Base-by-base conservation (phyloP, 30 jellyfish, hydroid and myxozoan genomes). In the Calvadosia cruxmelitensis region DNA sequence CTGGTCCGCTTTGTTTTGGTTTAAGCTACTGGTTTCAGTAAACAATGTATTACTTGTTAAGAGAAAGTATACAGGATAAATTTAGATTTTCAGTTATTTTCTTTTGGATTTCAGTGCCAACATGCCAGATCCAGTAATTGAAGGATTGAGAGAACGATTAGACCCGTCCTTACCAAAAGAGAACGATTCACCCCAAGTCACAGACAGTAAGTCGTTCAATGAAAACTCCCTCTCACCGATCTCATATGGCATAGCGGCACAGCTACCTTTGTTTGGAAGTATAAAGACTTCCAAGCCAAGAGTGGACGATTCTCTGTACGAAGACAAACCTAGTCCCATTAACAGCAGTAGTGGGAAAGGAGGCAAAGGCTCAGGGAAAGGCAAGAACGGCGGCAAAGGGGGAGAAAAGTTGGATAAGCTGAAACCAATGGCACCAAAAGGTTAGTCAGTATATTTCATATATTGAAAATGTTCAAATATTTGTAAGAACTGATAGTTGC, bases 41-140 rank as follows among this genome's bases (percentile, higher is more conserved):
- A n/a, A n/a, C n/a, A n/a, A n/a, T n/a, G n/a, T n/a, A n/a, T n/a
- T n/a, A n/a, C n/a, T n/a, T n/a, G n/a, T n/a, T n/a, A n/a, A n/a
- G n/a, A n/a, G n/a, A n/a, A n/a, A n/a, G n/a, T n/a, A n/a, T n/a
- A n/a, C n/a, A n/a, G n/a, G n/a, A n/a, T n/a, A n/a, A n/a, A n/a
- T n/a, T n/a, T n/a, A n/a, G n/a, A n/a, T n/a, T n/a, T n/a, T n/a
- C n/a, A n/a, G n/a, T n/a, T n/a, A n/a, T n/a, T n/a, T n/a, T n/a
- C n/a, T n/a, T 42, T 42, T 42, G 10, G 20, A 42, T 68, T 76
- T 25, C 62, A 88, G 97, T 15, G 79, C 97, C 0, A 85, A 82
- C 63, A 61, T 77, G 83, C 97, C 97, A 1, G 97, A 88, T 61
- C 64, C 74, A 12, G 86, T 88, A 3, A 61, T 88, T 49, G 95